Conservation (phyloP, 2,888 invertebrate species). For the Asteroscopus sphinx region DNA sequence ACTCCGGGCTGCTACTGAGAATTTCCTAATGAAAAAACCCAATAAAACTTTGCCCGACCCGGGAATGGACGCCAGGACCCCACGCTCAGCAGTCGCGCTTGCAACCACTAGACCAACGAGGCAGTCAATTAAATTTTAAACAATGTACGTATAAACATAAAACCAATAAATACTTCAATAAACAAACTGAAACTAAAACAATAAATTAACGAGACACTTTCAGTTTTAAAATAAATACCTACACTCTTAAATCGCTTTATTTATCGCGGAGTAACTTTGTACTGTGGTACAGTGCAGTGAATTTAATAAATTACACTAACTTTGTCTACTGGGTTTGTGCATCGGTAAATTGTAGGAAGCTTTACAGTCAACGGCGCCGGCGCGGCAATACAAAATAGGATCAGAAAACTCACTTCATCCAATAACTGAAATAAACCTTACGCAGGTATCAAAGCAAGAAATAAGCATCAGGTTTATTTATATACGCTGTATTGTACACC, state of each 20-base stretch:
- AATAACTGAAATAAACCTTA: background rate
- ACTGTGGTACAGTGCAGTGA: slow-evolving; percentile 10
- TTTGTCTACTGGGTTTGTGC: slow-evolving; percentile 33
- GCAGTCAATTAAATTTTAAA: too few species aligned
- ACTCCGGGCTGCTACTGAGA: too few species aligned
- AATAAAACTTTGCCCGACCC: too few species aligned
- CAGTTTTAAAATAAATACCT: slow-evolving; percentile 45
- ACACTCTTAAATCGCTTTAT: slow-evolving; percentile 38
- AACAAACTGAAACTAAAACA: slow-evolving; percentile 18
- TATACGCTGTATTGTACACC: too few species aligned
- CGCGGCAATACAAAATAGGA: background rate
- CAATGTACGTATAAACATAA: slow-evolving; percentile 7
- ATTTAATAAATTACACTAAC: slow-evolving; percentile 51
- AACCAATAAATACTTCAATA: slow-evolving; percentile 24
- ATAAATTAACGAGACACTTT: slow-evolving; percentile 39
- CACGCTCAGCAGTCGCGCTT: too few species aligned
- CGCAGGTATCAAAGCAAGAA: too few species aligned
- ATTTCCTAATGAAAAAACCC: too few species aligned
- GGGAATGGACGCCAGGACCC: too few species aligned
- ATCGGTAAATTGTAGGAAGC: slow-evolving; percentile 37
- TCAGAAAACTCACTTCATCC: slow-evolving; percentile 2
- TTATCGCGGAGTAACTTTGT: slow-evolving; percentile 25
- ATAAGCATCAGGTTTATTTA: too few species aligned
- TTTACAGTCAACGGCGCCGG: slow-evolving; percentile 11
- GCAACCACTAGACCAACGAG: too few species aligned